Base-by-base conservation (phyloP, 2,797 vertebrate species). In the Jordanella pulchra region DNA sequence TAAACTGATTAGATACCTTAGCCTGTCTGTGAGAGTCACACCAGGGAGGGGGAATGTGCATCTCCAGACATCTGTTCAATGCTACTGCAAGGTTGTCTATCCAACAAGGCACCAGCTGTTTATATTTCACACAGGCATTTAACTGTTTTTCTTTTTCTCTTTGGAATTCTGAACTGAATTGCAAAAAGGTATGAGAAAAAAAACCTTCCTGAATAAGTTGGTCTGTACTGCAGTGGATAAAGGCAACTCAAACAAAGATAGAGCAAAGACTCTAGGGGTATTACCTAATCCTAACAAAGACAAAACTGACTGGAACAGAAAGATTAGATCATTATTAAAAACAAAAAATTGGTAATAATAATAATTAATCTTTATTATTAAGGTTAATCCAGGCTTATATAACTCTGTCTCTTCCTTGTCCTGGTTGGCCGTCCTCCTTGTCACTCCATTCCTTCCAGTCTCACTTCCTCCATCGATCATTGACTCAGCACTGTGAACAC, bases 41-140 rank as follows among this genome's bases (percentile, higher is more conserved):
- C 13, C 6, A 15, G 60, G 5, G 4, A 42, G 23, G 35, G 21
- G 4, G 23, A 12, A 42, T 63, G 32, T n/a, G 60, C 21, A 42
- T 63, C 39, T 42, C 60, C 15, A 23, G 35, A 25, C 35, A 42
- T 63, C 60, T 63, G 60, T 42, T 63, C 60, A 39, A 63, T 63
- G 12, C 2, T 2, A 3, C 60, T 63, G 23, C 60, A 42, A 63
- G 35, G 39, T 14, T 63, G 23, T 25, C 60, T 7, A 25, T 63
- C 35, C 6, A 32, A 4, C 11, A 11, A 10, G 21, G 58, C 32
- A 39, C 32, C 58, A 63, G 35, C 60, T 63, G 60, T 63, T 63
- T 63, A 15, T 35, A 42, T 63, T 42, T 42, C 23, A 42, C 35
- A 44, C 35, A n/a, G 12, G 2, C 60, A 42, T 63, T 63, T 63